phyloP scores from a whole-genome alignment of 2,113 vertebrate genomes.

The Aptenodytes patagonicus region DNA sequence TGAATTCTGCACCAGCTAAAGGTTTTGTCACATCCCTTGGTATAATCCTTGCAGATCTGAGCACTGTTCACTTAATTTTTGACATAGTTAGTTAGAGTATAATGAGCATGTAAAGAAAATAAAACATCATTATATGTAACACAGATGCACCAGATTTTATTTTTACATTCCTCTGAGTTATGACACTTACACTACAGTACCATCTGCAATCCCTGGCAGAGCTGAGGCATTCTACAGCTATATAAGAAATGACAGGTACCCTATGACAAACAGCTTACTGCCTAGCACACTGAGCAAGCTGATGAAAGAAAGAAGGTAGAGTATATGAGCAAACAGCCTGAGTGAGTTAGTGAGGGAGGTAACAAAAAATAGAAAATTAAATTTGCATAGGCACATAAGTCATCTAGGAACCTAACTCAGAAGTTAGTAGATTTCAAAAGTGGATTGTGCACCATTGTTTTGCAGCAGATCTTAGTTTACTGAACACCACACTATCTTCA shows the following conservation, averaged over 20 bases:
- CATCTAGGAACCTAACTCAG: neutral
- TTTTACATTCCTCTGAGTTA: constrained; percentile 53
- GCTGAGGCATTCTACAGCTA: constrained; percentile 27
- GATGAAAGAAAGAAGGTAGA: constrained; percentile 54
- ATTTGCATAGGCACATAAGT: constrained; percentile 11
- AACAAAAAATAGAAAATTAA: constrained; percentile 46
- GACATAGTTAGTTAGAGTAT: constrained; percentile 28
- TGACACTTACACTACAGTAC: constrained; percentile 10
- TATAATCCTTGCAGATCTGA: constrained; percentile 2
- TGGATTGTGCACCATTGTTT: neutral
- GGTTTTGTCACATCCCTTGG: neutral
- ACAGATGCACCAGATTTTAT: constrained; percentile 47
- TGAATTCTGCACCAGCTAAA: neutral
- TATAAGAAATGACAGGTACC: constrained; percentile 61
- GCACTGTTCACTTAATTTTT: constrained; percentile 48
- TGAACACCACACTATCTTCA: neutral
- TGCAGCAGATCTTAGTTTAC: neutral
- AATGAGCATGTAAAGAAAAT: constrained; percentile 38
- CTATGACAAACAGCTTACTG: constrained; percentile 56
- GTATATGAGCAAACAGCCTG: neutral
- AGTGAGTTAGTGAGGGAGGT: neutral
- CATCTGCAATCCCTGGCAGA: constrained; percentile 48
- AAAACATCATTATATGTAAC: constrained; percentile 41
- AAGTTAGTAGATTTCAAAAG: neutral
- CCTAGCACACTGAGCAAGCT: constrained; percentile 18